phyloP scores from a whole-genome alignment of 2,888 invertebrate species.

The Parnassius mnemosyne region DNA sequence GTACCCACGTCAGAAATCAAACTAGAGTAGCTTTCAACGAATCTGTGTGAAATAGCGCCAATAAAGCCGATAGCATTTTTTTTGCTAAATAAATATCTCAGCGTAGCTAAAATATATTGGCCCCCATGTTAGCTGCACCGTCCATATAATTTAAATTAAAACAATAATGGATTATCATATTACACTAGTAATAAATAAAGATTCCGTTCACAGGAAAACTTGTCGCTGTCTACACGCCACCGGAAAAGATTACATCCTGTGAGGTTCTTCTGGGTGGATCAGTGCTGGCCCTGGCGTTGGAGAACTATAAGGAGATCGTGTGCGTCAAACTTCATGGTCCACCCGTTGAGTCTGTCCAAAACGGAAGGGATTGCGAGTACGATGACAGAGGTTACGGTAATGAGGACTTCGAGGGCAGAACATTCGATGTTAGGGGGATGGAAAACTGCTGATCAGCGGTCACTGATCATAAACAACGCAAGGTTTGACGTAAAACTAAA shows the following conservation, averaged over 20 bases:
- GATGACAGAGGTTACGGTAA: constrained; percentile 75
- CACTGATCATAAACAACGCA: background rate
- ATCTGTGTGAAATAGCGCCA: no score
- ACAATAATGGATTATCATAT: no score
- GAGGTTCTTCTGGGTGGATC: constrained; percentile 88
- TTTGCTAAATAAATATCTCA: no score
- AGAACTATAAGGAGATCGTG: constrained; percentile 83
- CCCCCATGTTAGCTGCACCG: no score
- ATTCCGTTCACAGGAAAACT: constrained; percentile 82
- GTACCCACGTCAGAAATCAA: no score
- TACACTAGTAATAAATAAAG: no score
- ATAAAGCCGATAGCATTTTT: no score
- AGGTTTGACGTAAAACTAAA: background rate
- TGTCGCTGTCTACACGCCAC: constrained; percentile 89
- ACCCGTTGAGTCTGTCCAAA: constrained; percentile 53
- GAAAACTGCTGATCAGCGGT: constrained; percentile 60
- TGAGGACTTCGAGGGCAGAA: constrained; percentile 50
- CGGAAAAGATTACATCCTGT: constrained; percentile 86
- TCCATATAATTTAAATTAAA: no score
- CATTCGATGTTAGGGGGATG: constrained; percentile 78
- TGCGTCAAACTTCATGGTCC: constrained; percentile 82
- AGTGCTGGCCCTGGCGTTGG: constrained; percentile 84
- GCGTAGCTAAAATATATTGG: no score
- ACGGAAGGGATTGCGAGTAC: constrained; percentile 71
- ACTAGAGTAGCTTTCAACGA: no score